phyloP scores from a whole-genome alignment of 2,888 invertebrate species.

The Andrena fulva region DNA sequence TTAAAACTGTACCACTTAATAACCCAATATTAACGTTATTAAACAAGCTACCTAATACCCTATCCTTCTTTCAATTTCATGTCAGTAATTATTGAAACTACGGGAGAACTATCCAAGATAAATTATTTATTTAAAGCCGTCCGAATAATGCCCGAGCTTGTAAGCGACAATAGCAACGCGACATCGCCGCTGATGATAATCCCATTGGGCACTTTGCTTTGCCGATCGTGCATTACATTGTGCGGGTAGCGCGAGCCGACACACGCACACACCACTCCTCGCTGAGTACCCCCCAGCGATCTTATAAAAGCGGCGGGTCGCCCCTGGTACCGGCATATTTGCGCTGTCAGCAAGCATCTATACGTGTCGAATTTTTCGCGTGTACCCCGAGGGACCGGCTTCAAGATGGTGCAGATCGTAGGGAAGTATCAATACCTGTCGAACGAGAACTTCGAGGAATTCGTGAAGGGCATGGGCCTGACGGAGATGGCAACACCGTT shows the following conservation, averaged over 20 bases:
- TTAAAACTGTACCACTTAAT: no score
- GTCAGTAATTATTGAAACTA: no score
- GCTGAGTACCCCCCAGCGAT: constrained; percentile 46
- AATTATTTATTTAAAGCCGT: no score
- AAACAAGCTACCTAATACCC: no score
- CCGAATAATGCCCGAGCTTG: no score
- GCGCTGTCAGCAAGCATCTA: constrained; percentile 22
- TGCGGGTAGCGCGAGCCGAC: constrained; percentile 16
- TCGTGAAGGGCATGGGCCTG: constrained; percentile 78
- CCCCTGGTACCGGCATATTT: constrained; percentile 20
- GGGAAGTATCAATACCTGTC: constrained; percentile 81
- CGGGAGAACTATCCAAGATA: no score
- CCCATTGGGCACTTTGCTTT: constrained; percentile 62
- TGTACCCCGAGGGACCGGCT: neutral
- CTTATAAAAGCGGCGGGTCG: constrained; percentile 66
- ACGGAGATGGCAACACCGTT: constrained; percentile 73
- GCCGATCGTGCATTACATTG: constrained; percentile 59
- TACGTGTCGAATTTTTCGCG: constrained; percentile 5
- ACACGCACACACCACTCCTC: constrained; percentile 4
- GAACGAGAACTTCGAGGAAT: constrained; percentile 82
- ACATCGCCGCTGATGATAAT: constrained; percentile 60
- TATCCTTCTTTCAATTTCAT: no score
- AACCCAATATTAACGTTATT: no score
- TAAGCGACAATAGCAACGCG: constrained; percentile 47
- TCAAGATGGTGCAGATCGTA: constrained; percentile 80